phyloP scores from a whole-genome alignment of 1,140 invertebrate genomes.

The Solenopsis fugax region DNA sequence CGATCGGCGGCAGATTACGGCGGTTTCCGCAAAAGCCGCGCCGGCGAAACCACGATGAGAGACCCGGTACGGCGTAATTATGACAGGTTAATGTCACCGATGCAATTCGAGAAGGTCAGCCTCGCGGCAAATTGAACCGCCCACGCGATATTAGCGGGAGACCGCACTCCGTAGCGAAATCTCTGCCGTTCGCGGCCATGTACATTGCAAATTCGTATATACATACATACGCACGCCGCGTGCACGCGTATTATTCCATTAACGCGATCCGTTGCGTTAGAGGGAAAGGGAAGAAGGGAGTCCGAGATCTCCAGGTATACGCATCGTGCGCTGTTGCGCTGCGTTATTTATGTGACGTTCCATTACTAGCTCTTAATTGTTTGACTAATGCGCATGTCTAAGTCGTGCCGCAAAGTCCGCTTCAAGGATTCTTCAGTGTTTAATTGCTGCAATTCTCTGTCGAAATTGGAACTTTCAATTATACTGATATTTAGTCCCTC shows the following conservation, averaged over 20 bases:
- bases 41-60: slow-evolving; percentile 36
- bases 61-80: slow-evolving; percentile 55
- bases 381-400: slow-evolving; percentile 83
- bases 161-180: slow-evolving; percentile 75
- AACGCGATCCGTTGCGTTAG: slow-evolving; percentile 70
- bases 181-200: slow-evolving; percentile 51
- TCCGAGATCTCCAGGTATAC: slow-evolving; percentile 42
- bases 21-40: slow-evolving; percentile 30
- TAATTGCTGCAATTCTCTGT: neutral
- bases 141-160: slow-evolving; percentile 76
- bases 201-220: slow-evolving; percentile 67
- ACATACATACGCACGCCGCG: slow-evolving; percentile 53
- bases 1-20: slow-evolving; percentile 36
- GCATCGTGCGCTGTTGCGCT: slow-evolving; percentile 57
- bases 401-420: slow-evolving; percentile 61
- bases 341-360: slow-evolving; percentile 86
- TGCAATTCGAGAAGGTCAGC: slow-evolving; percentile 70
- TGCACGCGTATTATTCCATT: slow-evolving; percentile 73
- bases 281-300: slow-evolving; percentile 53
- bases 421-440: neutral
- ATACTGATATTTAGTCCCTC: neutral
- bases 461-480: slow-evolving; percentile 5
- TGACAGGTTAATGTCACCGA: slow-evolving; percentile 61
- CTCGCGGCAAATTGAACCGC: slow-evolving; percentile 81
- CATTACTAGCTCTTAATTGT: slow-evolving; percentile 86